These are phyloP conservation scores for Dendrolimus pini DNA, from an alignment of 2,888 invertebrate genomes.

Conservation along the genomic window DNA sequence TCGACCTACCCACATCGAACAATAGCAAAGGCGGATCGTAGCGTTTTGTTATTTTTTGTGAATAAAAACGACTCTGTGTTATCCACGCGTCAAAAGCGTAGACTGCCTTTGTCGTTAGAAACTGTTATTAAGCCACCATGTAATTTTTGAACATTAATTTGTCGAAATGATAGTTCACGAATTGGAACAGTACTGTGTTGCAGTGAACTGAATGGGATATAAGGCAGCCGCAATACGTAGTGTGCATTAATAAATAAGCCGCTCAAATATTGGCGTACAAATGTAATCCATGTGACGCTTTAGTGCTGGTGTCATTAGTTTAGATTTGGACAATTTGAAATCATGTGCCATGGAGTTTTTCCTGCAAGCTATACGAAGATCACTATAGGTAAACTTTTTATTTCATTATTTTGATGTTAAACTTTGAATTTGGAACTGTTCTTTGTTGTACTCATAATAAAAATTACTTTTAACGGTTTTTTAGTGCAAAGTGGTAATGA, in stretches of 20 bases:
- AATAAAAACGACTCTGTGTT: conserved; percentile 52
- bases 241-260: conserved; percentile 31
- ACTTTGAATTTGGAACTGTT: too few species aligned
- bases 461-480: too few species aligned
- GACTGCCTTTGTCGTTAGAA: conserved; percentile 42
- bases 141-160: conserved; percentile 42
- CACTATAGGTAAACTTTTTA: conserved; percentile 30
- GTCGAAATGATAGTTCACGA: conserved; percentile 30
- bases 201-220: conserved; percentile 35
- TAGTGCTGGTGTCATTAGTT: conserved; percentile 49
- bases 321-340: conserved; percentile 37
- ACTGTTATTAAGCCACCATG: conserved; percentile 34
- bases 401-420: not conserved
- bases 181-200: conserved; percentile 38
- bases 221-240: conserved; percentile 24
- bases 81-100: conserved; percentile 41
- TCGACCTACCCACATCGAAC: conserved; percentile 41
- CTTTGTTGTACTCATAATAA: too few species aligned
- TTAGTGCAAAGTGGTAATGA: too few species aligned
- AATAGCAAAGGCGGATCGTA: conserved; percentile 59
- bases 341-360: conserved; percentile 49
- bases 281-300: conserved; percentile 40
- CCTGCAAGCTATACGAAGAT: conserved; percentile 19
- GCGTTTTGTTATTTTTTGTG: conserved; percentile 66
- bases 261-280: conserved; percentile 25